Conservation (phyloP, 2,888 invertebrate species). For the Zygogramma bicolorata region DNA sequence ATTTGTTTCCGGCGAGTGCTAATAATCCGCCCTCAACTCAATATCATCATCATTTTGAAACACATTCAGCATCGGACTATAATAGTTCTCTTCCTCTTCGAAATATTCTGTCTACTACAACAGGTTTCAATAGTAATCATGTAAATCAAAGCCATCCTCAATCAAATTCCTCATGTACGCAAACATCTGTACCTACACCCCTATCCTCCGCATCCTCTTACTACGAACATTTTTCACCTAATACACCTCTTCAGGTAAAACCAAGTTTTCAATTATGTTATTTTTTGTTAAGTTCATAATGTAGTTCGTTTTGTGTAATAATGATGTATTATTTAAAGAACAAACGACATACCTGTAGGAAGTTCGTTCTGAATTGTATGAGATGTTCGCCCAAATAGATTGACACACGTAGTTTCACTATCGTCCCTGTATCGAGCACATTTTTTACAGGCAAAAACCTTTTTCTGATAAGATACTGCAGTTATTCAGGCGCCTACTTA, state of each 20-base stretch:
- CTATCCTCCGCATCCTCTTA: not conserved
- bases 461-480: too few relatives aligned
- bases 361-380: too few relatives aligned
- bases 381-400: too few relatives aligned
- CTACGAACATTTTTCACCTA: not conserved
- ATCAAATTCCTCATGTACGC: not conserved
- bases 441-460: too few relatives aligned
- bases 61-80: not conserved
- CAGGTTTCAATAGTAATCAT: not conserved
- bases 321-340: too few relatives aligned
- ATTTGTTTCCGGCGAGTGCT: not conserved
- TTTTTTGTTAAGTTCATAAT: not conserved
- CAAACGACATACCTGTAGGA: too few relatives aligned
- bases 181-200: not conserved
- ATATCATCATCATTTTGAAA: not conserved
- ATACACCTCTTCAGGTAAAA: not conserved
- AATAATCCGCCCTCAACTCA: not conserved
- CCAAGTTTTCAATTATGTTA: not conserved
- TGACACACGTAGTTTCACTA: too few relatives aligned
- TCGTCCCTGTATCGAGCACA: too few relatives aligned
- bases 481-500: too few relatives aligned
- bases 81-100: not conserved
- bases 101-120: not conserved
- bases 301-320: too few relatives aligned
- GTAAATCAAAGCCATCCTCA: not conserved